A percentile compares a stretch with the other conserved stretches of the same genome.
Evolutionary conservation across 2,113 vertebrate species (phyloP).

Genomic region (Tupaia tana): DNA sequence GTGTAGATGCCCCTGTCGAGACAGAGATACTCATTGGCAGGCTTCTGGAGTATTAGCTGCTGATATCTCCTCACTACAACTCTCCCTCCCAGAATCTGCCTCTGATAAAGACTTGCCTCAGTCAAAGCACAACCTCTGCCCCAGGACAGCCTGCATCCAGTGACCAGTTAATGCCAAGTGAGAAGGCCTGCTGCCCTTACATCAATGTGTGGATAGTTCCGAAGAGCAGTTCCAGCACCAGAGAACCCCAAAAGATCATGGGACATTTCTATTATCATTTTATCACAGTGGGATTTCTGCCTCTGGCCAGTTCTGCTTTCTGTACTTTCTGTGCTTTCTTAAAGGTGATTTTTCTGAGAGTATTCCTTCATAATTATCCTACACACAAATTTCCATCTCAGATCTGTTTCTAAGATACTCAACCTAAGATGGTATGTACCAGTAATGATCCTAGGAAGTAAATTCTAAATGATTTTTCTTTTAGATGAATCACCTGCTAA

Average conservation of each 20-base stretch:
- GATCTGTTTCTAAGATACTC: slow-evolving; percentile 19
- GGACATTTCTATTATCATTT: background rate
- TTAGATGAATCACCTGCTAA: background rate
- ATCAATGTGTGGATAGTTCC: background rate
- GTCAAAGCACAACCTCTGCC: background rate
- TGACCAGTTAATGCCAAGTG: slow-evolving; percentile 22
- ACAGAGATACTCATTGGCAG: background rate
- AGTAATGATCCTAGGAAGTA: background rate
- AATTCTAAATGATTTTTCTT: background rate
- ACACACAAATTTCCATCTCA: slow-evolving; percentile 4
- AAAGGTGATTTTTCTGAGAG: background rate
- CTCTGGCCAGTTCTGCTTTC: background rate
- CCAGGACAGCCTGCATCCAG: background rate
- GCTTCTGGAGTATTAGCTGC: background rate
- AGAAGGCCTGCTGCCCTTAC: background rate
- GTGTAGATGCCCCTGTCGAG: background rate
- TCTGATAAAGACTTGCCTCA: slow-evolving; percentile 20
- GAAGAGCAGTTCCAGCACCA: background rate
- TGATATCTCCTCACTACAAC: background rate
- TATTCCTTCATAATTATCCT: background rate
- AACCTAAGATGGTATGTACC: background rate
- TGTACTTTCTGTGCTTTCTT: background rate
- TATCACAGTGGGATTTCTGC: slow-evolving; percentile 8
- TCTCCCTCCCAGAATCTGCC: background rate
- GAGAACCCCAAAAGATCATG: background rate